phyloP scores from a whole-genome alignment of 2,113 vertebrate genomes.

The Calyptommatus sinebrachiatus region DNA sequence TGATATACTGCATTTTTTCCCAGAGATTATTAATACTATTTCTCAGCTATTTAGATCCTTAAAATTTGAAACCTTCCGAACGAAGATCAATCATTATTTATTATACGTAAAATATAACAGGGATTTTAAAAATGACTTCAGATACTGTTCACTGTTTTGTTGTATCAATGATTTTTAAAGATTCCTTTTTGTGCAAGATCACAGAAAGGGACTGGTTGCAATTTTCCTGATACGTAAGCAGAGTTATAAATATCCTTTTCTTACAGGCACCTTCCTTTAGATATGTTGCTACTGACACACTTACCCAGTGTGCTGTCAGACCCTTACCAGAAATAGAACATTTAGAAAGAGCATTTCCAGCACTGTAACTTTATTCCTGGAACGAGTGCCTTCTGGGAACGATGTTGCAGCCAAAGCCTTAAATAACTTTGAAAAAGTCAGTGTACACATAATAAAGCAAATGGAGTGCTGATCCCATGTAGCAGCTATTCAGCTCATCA shows the following conservation, averaged over 20 bases:
- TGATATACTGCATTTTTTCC: conserved; percentile 45
- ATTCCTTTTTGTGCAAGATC: conserved; percentile 38
- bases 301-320: neutral
- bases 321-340: conserved; percentile 19
- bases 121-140: conserved; percentile 63
- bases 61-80: conserved; percentile 62
- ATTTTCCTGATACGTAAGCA: conserved; percentile 15
- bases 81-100: conserved; percentile 64
- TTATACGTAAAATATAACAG: conserved; percentile 56
- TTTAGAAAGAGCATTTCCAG: conserved; percentile 29
- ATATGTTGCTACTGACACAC: conserved; percentile 10
- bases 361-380: conserved; percentile 32
- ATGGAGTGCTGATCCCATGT: conserved; percentile 22
- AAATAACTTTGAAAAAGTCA: conserved; percentile 39
- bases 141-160: conserved; percentile 49
- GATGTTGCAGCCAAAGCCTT: conserved; percentile 5
- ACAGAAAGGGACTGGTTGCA: conserved; percentile 36
- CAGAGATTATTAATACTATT: conserved; percentile 60
- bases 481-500: conserved; percentile 35
- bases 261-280: neutral
- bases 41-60: conserved; percentile 68
- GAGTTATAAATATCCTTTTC: conserved; percentile 34
- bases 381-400: conserved; percentile 29
- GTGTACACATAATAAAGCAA: conserved; percentile 25
- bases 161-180: conserved; percentile 33